Conservation (phyloP, 2,113 vertebrate genomes). For the Datnioides undecimradiatus region DNA sequence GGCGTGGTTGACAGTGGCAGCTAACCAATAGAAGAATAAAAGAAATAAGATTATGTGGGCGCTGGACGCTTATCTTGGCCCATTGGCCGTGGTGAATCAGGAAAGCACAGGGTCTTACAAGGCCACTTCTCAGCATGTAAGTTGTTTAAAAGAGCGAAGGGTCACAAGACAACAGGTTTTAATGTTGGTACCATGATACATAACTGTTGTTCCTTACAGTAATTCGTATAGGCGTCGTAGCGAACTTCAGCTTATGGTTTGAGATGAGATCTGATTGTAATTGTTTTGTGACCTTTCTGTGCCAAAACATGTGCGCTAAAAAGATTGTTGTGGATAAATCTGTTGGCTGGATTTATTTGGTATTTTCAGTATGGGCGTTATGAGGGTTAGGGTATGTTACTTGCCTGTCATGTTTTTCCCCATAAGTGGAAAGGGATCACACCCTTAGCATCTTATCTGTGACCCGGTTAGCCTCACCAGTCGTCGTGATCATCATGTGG, state of each 20-base stretch:
- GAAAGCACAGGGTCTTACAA: constrained; percentile 29
- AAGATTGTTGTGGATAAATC: no score
- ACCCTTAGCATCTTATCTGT: constrained; percentile 53
- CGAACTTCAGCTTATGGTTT: not conserved
- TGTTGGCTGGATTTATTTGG: no score
- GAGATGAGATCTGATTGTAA: no score
- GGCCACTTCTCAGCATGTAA: constrained; percentile 11
- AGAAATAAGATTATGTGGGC: constrained; percentile 51
- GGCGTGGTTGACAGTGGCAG: constrained; percentile 64
- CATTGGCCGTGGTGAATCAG: constrained; percentile 23
- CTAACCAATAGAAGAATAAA: constrained; percentile 30
- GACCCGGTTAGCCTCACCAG: constrained; percentile 47
- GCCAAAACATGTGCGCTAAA: no score
- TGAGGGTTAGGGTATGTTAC: no score
- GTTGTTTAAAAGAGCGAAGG: not conserved
- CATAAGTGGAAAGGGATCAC: constrained; percentile 42
- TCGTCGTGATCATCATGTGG: constrained; percentile 17
- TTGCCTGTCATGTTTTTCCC: constrained; percentile 27
- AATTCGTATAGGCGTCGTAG: not conserved
- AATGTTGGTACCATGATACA: not conserved
- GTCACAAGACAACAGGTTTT: constrained; percentile 1
- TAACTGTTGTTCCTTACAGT: not conserved
- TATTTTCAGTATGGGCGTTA: no score
- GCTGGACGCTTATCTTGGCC: constrained; percentile 21
- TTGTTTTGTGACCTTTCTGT: no score